phyloP scores from a whole-genome alignment of 2,113 vertebrate species.

The Psephotus haematonotus region DNA sequence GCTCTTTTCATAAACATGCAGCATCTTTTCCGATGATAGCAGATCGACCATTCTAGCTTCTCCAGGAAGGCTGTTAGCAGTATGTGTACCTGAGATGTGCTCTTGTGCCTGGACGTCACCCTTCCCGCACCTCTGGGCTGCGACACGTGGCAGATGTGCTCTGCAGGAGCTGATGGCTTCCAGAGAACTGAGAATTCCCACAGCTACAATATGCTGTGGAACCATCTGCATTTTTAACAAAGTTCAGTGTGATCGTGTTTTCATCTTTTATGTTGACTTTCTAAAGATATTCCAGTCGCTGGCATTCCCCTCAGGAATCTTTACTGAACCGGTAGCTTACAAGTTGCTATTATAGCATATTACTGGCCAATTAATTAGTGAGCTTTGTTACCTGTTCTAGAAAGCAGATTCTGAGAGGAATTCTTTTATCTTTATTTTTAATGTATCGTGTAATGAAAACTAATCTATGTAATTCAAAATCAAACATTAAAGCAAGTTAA shows the following conservation, averaged over 20 bases:
- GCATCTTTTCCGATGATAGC: not conserved
- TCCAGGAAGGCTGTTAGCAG: accelerated
- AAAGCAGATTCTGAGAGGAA: constrained; percentile 29
- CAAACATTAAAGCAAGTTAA: constrained; percentile 55
- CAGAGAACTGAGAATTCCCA: not conserved
- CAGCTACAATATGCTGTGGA: not conserved
- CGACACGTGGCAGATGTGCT: not conserved
- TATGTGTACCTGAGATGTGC: accelerated
- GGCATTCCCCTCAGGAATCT: constrained; percentile 7
- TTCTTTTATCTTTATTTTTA: constrained; percentile 32
- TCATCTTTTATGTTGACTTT: not conserved
- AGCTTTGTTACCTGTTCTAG: constrained; percentile 38
- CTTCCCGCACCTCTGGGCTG: not conserved
- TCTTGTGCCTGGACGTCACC: accelerated
- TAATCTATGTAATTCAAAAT: constrained; percentile 48
- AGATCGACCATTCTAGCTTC: not conserved
- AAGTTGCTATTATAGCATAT: not conserved
- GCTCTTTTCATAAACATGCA: too few species aligned
- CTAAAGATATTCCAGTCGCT: not conserved
- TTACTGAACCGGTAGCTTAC: not conserved
- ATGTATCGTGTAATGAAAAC: constrained; percentile 41
- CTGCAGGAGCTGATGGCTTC: not conserved
- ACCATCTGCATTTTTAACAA: not conserved
- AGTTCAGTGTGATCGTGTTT: not conserved
- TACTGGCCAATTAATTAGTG: constrained; percentile 33